Conservation (phyloP, 1,140 invertebrate species). For the Bradysia coprophila region DNA sequence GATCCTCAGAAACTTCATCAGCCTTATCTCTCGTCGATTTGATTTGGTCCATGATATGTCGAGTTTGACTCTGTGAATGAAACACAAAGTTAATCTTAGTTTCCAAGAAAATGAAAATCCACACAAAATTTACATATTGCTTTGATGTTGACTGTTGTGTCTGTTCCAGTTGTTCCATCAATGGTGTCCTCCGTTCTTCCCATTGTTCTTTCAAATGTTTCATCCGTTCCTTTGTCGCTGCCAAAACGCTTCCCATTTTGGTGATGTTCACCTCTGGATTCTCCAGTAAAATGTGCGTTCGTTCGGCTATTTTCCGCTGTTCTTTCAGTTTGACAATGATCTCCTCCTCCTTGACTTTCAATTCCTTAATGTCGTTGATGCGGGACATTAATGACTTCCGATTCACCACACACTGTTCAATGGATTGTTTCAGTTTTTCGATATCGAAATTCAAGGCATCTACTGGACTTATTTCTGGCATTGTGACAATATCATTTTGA, state of each 20-base stretch:
- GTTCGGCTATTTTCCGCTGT: constrained; percentile 14
- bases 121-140: neutral
- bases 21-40: constrained; percentile 7
- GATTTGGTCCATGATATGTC: neutral
- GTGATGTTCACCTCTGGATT: constrained; percentile 14
- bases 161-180: constrained; percentile 10
- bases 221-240: constrained; percentile 10
- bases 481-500: neutral
- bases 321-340: constrained; percentile 8
- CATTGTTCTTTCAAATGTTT: constrained; percentile 19
- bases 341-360: neutral
- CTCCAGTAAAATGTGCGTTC: constrained; percentile 15
- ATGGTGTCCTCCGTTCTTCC: constrained; percentile 15
- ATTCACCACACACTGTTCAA: constrained; percentile 9
- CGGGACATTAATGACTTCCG: neutral
- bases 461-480: constrained; percentile 1
- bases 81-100: neutral
- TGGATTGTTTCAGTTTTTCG: constrained; percentile 12
- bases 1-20: constrained; percentile 11
- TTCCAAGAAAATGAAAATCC: neutral
- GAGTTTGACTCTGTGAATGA: neutral
- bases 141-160: neutral
- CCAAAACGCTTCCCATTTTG: constrained; percentile 15
- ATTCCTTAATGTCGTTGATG: constrained; percentile 3
- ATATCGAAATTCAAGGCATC: constrained; percentile 12